Conservation (phyloP, 2,113 vertebrate species). For the Anarrhichthys ocellatus region DNA sequence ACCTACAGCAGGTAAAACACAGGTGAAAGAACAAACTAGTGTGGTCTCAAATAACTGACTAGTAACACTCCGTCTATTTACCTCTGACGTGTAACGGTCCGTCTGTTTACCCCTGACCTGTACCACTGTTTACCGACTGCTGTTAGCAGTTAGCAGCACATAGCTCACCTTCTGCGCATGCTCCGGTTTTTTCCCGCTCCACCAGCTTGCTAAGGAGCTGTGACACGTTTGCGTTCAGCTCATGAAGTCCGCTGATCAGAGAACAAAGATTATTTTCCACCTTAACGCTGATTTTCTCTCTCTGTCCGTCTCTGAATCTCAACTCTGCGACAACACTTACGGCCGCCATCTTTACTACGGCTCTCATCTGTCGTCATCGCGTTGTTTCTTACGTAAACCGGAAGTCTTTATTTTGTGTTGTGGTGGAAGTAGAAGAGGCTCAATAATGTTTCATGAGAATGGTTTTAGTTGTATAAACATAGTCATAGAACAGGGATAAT, state of each 20-base stretch:
- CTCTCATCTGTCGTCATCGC: neutral
- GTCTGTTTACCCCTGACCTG: too few species aligned
- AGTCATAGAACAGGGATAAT: too few species aligned
- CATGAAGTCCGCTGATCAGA: conserved; percentile 48
- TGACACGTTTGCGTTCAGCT: conserved; percentile 60
- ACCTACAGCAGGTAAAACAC: conserved; percentile 49
- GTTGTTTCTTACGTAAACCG: neutral
- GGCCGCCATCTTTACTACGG: conserved; percentile 58
- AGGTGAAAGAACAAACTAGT: neutral
- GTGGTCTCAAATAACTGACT: neutral
- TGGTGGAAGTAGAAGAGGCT: neutral
- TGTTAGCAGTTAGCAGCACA: neutral
- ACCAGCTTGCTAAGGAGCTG: conserved; percentile 75
- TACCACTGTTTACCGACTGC: neutral
- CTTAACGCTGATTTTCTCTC: conserved; percentile 47
- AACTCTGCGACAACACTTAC: conserved; percentile 63
- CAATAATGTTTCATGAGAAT: neutral
- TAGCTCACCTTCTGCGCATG: conserved; percentile 35
- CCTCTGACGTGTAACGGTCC: too few species aligned
- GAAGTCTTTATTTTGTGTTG: neutral
- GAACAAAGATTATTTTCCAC: conserved; percentile 65
- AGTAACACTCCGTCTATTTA: neutral
- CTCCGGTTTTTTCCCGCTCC: conserved; percentile 62
- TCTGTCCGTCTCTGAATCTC: conserved; percentile 63
- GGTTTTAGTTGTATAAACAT: too few species aligned